A percentile compares a stretch with the other conserved stretches of the same genome.
phyloP scores from a whole-genome alignment of 2,113 vertebrate genomes.

The Geococcyx californianus region DNA sequence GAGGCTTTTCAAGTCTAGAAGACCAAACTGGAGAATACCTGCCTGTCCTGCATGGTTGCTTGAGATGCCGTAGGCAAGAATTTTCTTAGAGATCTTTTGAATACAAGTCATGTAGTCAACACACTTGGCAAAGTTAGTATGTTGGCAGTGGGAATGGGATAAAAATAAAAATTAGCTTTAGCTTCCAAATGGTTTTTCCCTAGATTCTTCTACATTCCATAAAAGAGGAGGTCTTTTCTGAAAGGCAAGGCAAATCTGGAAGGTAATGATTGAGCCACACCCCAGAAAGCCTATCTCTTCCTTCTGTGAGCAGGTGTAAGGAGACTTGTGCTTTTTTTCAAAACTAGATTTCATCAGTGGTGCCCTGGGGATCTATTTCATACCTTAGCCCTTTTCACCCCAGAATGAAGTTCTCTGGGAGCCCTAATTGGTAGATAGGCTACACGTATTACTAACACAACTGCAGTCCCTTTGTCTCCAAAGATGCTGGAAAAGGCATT shows the following conservation, averaged over 20 bases:
- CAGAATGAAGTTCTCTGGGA: not conserved
- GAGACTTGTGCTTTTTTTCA: not conserved
- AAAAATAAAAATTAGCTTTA: not conserved
- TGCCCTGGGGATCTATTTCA: not conserved
- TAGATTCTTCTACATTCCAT: not conserved
- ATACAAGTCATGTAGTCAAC: not conserved
- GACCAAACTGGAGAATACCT: not conserved
- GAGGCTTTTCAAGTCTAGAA: not conserved
- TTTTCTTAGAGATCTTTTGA: not conserved
- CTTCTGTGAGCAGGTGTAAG: accelerated
- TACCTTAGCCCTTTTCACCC: not conserved
- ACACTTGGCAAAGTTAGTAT: not conserved
- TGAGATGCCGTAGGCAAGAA: not conserved
- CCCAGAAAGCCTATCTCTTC: accelerated
- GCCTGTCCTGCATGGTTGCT: not conserved
- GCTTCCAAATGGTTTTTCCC: not conserved
- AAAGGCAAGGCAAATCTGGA: not conserved
- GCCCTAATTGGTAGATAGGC: not conserved
- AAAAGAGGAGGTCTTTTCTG: not conserved
- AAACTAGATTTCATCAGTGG: not conserved
- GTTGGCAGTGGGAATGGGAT: not conserved
- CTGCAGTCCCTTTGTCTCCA: not conserved
- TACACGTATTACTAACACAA: not conserved
- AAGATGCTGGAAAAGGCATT: not conserved
- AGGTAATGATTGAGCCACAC: not conserved